phyloP scores from a whole-genome alignment of 2,888 invertebrate genomes.

The Barypeithes pellucidus region DNA sequence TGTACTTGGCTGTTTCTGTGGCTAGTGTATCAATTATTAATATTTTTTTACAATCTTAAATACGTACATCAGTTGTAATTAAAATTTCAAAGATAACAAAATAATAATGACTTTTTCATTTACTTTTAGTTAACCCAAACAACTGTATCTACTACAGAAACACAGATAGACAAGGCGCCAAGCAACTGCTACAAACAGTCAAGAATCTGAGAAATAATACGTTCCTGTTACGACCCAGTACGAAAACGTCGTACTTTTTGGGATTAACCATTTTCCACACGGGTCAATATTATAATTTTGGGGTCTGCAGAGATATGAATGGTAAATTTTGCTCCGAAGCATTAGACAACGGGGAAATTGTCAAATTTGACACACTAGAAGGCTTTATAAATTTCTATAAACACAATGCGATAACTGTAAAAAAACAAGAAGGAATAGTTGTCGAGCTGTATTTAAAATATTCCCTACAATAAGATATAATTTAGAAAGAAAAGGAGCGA shows the following conservation, averaged over 20 bases:
- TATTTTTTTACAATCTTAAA: no score
- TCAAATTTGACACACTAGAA: conserved; percentile 56
- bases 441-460: conserved; percentile 23
- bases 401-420: conserved; percentile 5
- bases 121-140: conserved; percentile 56
- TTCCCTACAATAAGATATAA: background rate
- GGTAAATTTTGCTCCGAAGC: conserved; percentile 27
- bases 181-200: conserved; percentile 53
- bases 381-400: conserved; percentile 56
- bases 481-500: background rate
- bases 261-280: conserved; percentile 57
- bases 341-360: conserved; percentile 34
- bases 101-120: background rate
- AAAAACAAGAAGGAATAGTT: background rate
- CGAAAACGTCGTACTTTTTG: conserved; percentile 50
- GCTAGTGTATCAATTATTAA: conserved; percentile 1
- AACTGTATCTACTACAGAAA: conserved; percentile 58
- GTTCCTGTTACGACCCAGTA: conserved; percentile 59
- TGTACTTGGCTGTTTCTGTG: background rate
- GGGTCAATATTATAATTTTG: conserved; percentile 56
- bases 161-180: conserved; percentile 59
- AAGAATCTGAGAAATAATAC: conserved; percentile 55
- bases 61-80: no score
- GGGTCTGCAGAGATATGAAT: conserved; percentile 53
- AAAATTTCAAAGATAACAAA: no score